Evolutionary conservation across 2,797 vertebrate genomes (phyloP), one percentile per base, ranked within the genome.

Genomic region (Psittacula echo): DNA sequence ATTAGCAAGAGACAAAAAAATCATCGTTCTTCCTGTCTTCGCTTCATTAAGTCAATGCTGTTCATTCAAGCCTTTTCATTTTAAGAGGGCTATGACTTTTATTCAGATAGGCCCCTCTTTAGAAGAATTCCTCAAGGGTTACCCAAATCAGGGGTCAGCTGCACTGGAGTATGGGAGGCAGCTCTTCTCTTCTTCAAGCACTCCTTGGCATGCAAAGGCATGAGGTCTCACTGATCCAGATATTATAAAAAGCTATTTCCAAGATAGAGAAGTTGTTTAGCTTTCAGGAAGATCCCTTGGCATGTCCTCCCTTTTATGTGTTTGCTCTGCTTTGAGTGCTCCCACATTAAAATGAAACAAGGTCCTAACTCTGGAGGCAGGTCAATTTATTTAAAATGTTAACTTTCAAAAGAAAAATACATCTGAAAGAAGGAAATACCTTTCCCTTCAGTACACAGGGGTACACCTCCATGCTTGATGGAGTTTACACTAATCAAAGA

Each of bases 11-110:
- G 81, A 84, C 58, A 92, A 61, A 84, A 76, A 56, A 0, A 17
- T 73, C 45, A 83, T 95, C 2, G 0, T 71, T 95, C 82, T 88
- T 91, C 60, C 72, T 86, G 79, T 92, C 85, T 87, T 94, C 51
- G 32, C 20, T 78, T 94, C 70, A 73, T 79, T 71, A 80, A 87
- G 65, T 56, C 71, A 85, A 30, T 21, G 45, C 30, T 81, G 54
- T 39, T 94, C 70, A 88, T 73, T 81, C 39, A 87, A 81, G 34
- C 6, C 34, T 78, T 87, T 91, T 83, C 22, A 56, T 88, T 92
- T 95, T 70, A 80, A 64, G 39, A 10, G 72, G 26, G 27, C 61
- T 91, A 44, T 62, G 24, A 84, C 53, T 91, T 82, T 48, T 79
- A 30, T 41, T 89, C 51, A 79, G 64, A 89, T 11, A 84, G 54